Percentiles rank a stretch among this genome's conserved stretches.
phyloP scores from a whole-genome alignment of 2,888 invertebrate species.

The Orthosia incerta region DNA sequence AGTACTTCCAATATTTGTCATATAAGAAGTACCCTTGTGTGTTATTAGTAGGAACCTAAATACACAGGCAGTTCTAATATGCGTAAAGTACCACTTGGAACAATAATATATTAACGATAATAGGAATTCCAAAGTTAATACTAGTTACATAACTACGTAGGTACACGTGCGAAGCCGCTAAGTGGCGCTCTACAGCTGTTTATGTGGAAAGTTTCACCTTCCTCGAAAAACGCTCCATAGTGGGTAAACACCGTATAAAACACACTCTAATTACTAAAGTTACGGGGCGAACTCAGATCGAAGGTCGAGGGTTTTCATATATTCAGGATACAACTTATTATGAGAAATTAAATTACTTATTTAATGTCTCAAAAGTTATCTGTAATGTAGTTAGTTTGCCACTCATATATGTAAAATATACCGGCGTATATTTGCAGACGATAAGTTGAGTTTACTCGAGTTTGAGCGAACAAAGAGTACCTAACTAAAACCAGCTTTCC shows the following conservation, averaged over 20 bases:
- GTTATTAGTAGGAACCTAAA: background rate
- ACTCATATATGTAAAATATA: conserved; percentile 12
- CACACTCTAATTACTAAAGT: conserved; percentile 15
- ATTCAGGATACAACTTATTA: background rate
- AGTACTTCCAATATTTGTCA: no score
- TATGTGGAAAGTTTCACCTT: conserved; percentile 32
- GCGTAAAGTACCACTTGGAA: background rate
- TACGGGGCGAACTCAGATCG: conserved; percentile 1
- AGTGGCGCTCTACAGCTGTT: conserved; percentile 24
- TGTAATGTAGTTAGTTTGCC: conserved; percentile 15
- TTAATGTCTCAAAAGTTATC: background rate
- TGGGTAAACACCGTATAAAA: conserved; percentile 12
- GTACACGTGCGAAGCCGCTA: background rate
- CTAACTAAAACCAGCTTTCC: conserved; percentile 58
- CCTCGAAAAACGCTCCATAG: conserved; percentile 18
- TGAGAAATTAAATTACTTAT: background rate
- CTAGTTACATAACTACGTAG: background rate
- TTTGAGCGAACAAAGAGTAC: conserved; percentile 56
- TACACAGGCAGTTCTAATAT: background rate
- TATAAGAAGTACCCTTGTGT: no score
- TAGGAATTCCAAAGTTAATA: conserved; percentile 8
- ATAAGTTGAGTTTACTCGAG: conserved; percentile 46
- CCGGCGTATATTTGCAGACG: conserved; percentile 27
- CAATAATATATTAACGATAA: background rate
- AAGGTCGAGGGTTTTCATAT: conserved; percentile 2